phyloP scores from a whole-genome alignment of 2,888 invertebrate species.

The Horisme vitalbata region DNA sequence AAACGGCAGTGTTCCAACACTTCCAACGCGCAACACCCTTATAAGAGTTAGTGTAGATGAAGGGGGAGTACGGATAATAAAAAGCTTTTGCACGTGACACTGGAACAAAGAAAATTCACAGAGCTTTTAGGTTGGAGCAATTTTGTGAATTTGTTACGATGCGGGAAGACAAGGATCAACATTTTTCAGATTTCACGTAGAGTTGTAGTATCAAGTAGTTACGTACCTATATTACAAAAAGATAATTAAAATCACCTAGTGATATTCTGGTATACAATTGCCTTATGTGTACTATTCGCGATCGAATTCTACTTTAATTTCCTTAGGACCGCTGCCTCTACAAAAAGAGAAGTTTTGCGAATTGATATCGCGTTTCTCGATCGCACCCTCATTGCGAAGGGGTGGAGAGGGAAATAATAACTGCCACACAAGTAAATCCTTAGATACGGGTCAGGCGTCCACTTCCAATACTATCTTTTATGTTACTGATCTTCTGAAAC shows the following conservation, averaged over 20 bases:
- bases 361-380: conserved; percentile 64
- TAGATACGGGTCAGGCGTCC: conserved; percentile 27
- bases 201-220: neutral
- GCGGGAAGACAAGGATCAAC: conserved; percentile 5
- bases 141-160: conserved; percentile 33
- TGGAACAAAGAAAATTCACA: conserved; percentile 62
- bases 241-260: neutral
- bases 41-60: conserved; percentile 19
- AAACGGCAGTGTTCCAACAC: conserved; percentile 46
- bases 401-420: conserved; percentile 48
- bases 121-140: conserved; percentile 49
- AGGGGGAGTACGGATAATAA: conserved; percentile 58
- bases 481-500: conserved; percentile 25
- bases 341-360: conserved; percentile 55
- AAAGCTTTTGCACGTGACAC: conserved; percentile 71
- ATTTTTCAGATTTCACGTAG: neutral
- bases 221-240: conserved; percentile 6
- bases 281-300: conserved; percentile 31
- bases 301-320: conserved; percentile 53
- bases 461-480: conserved; percentile 26
- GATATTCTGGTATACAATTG: conserved; percentile 35
- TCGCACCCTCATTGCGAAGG: conserved; percentile 48
- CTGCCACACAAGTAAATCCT: conserved; percentile 56
- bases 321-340: conserved; percentile 38
- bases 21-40: conserved; percentile 37